Evolutionary conservation across 2,113 vertebrate genomes (phyloP), one percentile per base, ranked within the genome.

Genomic region (Solea senegalensis): DNA sequence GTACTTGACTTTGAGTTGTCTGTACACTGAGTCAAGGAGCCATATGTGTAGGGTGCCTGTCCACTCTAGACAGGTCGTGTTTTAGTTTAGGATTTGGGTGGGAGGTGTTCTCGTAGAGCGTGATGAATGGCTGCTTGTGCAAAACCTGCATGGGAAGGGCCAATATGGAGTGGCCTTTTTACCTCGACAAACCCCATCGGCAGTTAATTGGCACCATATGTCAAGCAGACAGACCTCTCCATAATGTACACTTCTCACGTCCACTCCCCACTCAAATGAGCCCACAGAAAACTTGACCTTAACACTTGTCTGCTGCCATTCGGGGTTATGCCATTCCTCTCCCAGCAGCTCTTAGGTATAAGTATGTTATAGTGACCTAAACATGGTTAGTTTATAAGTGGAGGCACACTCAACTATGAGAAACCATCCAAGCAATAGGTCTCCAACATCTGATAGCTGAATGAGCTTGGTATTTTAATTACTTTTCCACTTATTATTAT

Each of bases 171-270:
- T 88, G 83, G 84, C 86, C 86, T 87, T 86, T 88, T 89, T 90
- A 91, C 84, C 83, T 80, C 87, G 5, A 55, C 81, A 79, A 80
- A 80, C 85, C 73, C 73, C 76, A 76, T 77, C 75, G 83, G 65
- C 65, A 84, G 80, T 73, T 91, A 92, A 93, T 91, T 90, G 88
- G 83, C 91, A 82, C 87, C 91, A 92, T 88, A 88, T 93, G 91
- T 90, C 86, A 83, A 69, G 77, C 72, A 78, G 66, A 83, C 69
- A 52, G 80, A 74, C 67, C 66, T 48, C 80, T 83, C 66, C 68
- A 61, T 77, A 81, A 69, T 67, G 64, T 72, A 56, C 74, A 64
- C 75, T 34, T 83, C 77, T 86, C 65, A 66, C n/a, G 68, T 62
- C 73, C 48, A 54, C 62, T 57, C 53, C 44, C 81, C 50, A 27